Evolutionary conservation across 1,140 invertebrate genomes (phyloP), one percentile per base, ranked within the genome.

Genomic region (Drosophila tani): DNA sequence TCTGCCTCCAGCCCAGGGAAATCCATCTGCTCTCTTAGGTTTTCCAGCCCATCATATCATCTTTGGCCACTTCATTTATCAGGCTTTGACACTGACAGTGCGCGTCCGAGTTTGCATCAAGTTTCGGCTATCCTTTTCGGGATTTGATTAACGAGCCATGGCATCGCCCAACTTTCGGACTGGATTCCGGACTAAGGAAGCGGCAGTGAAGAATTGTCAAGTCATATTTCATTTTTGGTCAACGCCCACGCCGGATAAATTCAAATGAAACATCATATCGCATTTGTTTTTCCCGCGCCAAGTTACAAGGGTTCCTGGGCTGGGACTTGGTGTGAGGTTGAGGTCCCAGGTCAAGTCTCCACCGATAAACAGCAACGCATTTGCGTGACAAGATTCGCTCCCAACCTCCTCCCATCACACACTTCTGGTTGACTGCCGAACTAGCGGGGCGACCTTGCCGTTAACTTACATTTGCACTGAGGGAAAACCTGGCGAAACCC

Each of bases 161-260:
- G 71, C 70, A 43, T 41, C 19, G 38, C 32, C 45, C 57, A 69
- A 49, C 67, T 70, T 70, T 76, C 45, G 71, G 45, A 19, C 74
- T 41, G 75, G 19, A 56, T 41, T 40, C 51, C 24, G 59, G 35
- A 41, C 58, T 65, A 56, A n/a, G 56, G 43, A 60, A 50, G 46
- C 32, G 66, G 58, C 59, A 73, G 55, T 79, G 64, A 51, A 50
- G 65, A 71, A 76, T 64, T 81, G 73, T 88, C 84, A 87, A 86
- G 84, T 87, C 84, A 88, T 87, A 88, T 87, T 88, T 87, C 84
- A 87, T 78, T 83, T 88, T 81, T 70, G 24, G 60, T 63, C 62
- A 70, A 77, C 81, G 68, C 81, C 73, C 71, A 87, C 64, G 56
- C 46, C 27, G 59, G 51, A 76, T 68, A 78, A 81, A 88, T 87